These are phyloP conservation scores for Shinisaurus crocodilurus DNA, from an alignment of 2,113 vertebrate genomes.

Conservation along the genomic window DNA sequence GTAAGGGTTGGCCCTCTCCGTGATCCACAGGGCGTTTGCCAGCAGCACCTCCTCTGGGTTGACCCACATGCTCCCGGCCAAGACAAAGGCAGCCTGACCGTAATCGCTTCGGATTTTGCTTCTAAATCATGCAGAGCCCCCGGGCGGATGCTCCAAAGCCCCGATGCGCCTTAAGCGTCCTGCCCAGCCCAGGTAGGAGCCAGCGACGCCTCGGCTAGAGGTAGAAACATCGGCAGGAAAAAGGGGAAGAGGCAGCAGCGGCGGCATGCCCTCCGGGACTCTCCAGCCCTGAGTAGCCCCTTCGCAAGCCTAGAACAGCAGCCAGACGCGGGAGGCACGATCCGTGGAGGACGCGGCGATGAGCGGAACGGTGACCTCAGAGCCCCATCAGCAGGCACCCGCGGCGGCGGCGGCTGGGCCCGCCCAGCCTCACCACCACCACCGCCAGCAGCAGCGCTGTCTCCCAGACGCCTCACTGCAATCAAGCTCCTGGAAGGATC, in stretches of 20 bases:
- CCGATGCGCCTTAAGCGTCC: not conserved
- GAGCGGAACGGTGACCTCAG: conserved; percentile 34
- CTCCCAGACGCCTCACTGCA: not conserved
- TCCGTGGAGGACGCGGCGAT: not conserved
- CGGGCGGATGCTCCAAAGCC: not conserved
- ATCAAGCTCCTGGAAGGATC: not conserved
- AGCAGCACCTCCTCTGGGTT: conserved; percentile 96
- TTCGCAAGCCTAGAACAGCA: not conserved
- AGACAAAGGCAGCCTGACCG: conserved; percentile 26
- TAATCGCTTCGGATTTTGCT: not conserved
- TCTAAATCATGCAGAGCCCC: not conserved
- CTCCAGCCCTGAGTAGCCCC: not conserved
- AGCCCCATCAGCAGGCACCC: not conserved
- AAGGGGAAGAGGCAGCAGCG: not conserved
- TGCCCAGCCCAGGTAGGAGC: conserved; percentile 13
- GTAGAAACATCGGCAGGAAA: not conserved
- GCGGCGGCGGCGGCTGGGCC: not conserved
- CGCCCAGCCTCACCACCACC: not conserved
- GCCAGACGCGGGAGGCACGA: not conserved
- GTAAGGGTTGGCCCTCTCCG: conserved; percentile 95
- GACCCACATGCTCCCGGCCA: conserved; percentile 88
- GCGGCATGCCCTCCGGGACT: conserved; percentile 16
- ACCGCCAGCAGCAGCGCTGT: not conserved
- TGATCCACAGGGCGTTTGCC: conserved; percentile 95
- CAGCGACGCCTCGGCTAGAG: conserved; percentile 26